phyloP scores from a whole-genome alignment of 2,888 invertebrate genomes.

The Drosophila recens region DNA sequence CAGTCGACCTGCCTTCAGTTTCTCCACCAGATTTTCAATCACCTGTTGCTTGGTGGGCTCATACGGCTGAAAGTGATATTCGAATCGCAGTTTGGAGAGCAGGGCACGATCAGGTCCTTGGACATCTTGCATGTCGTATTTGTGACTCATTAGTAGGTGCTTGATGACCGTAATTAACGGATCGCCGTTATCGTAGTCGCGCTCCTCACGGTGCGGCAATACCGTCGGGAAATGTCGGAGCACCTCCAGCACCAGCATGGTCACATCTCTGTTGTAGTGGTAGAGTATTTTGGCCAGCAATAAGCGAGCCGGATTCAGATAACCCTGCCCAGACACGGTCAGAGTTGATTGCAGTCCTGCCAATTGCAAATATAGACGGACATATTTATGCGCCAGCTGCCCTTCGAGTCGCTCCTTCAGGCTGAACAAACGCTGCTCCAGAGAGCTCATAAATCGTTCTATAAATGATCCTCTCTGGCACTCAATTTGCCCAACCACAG shows the following conservation, averaged over 20 bases:
- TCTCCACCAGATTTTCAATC: slow-evolving; percentile 77
- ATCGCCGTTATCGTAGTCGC: slow-evolving; percentile 77
- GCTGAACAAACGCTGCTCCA: slow-evolving; percentile 54
- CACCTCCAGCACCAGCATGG: slow-evolving; percentile 72
- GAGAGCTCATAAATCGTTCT: slow-evolving; percentile 40
- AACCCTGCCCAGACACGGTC: not conserved
- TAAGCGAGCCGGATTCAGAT: slow-evolving; percentile 76
- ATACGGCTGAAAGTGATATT: slow-evolving; percentile 80
- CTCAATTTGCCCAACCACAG: slow-evolving; percentile 17
- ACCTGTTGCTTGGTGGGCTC: slow-evolving; percentile 77
- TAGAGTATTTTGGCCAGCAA: slow-evolving; percentile 84
- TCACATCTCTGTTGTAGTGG: slow-evolving; percentile 72
- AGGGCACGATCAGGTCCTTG: slow-evolving; percentile 69
- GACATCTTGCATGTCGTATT: slow-evolving; percentile 73
- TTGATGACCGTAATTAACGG: slow-evolving; percentile 82
- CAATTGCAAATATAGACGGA: slow-evolving; percentile 73
- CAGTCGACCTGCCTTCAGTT: slow-evolving; percentile 75
- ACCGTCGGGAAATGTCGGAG: slow-evolving; percentile 80
- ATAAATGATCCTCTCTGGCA: slow-evolving; percentile 3
- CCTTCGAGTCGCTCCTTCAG: slow-evolving; percentile 4
- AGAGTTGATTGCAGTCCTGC: slow-evolving; percentile 42
- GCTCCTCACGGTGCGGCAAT: slow-evolving; percentile 79
- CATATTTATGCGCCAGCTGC: slow-evolving; percentile 7
- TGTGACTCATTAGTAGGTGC: slow-evolving; percentile 75
- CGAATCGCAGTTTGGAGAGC: slow-evolving; percentile 77